phyloP scores from a whole-genome alignment of 2,888 invertebrate genomes.

The Zygothrica quintamaculata region DNA sequence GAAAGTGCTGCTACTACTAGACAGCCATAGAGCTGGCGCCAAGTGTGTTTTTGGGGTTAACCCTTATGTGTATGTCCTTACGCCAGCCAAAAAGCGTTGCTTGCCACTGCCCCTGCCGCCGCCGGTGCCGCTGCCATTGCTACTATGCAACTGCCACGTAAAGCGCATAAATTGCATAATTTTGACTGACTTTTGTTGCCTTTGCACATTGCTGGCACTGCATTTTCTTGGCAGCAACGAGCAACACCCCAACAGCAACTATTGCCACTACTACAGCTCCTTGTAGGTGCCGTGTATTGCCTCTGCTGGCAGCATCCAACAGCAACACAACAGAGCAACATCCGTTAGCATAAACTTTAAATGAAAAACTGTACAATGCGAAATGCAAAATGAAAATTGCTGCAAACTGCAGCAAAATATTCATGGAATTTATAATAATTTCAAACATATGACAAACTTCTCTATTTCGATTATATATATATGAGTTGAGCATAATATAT shows the following conservation, averaged over 20 bases:
- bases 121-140: constrained; percentile 35
- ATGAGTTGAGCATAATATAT: no score
- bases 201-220: constrained; percentile 60
- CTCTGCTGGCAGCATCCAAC: constrained; percentile 29
- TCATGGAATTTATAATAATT: constrained; percentile 30
- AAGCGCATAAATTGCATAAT: constrained; percentile 82
- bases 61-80: constrained; percentile 45
- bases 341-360: constrained; percentile 57
- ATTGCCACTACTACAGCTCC: constrained; percentile 45
- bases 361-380: constrained; percentile 27
- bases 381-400: constrained; percentile 27
- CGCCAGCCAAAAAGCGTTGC: constrained; percentile 55
- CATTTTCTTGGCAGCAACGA: constrained; percentile 66
- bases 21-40: constrained; percentile 62
- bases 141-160: no score
- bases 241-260: constrained; percentile 8
- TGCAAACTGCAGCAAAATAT: constrained; percentile 13
- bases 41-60: constrained; percentile 76
- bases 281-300: no score
- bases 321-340: constrained; percentile 13
- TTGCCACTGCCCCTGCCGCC: no score
- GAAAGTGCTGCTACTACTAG: no score
- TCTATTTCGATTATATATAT: no score
- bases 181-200: constrained; percentile 76
- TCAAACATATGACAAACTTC: constrained; percentile 9